phyloP scores from a whole-genome alignment of 2,888 invertebrate genomes.

The Rhagium mordax region DNA sequence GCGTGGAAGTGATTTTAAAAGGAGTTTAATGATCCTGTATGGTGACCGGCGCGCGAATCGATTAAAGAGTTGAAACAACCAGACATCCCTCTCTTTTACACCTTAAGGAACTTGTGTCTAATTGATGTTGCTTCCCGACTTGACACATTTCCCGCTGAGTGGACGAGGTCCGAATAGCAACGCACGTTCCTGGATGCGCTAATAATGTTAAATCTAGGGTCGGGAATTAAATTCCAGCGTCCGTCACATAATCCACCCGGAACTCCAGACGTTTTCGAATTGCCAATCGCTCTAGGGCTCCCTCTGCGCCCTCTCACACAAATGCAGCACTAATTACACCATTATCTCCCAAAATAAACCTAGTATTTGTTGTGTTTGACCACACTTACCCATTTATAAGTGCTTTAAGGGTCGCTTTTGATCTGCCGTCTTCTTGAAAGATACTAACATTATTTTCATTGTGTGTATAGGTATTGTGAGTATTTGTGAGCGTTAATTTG shows the following conservation, averaged over 20 bases:
- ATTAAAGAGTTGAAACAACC: slow-evolving; percentile 17
- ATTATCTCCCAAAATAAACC: slow-evolving; percentile 27
- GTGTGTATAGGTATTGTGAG: background rate
- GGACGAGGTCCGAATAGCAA: slow-evolving; percentile 27
- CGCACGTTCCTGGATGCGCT: slow-evolving; percentile 24
- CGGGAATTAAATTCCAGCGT: slow-evolving; percentile 28
- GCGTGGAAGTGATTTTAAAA: slow-evolving; percentile 17
- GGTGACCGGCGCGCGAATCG: slow-evolving; percentile 20
- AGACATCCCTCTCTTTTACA: slow-evolving; percentile 26
- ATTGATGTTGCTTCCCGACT: slow-evolving; percentile 33
- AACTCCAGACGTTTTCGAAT: slow-evolving; percentile 31
- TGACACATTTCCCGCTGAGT: slow-evolving; percentile 36
- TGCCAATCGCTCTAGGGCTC: slow-evolving; percentile 26
- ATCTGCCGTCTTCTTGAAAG: slow-evolving; percentile 11
- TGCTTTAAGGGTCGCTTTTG: slow-evolving; percentile 14
- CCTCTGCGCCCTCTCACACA: background rate
- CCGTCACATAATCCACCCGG: slow-evolving; percentile 22
- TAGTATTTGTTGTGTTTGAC: slow-evolving; percentile 18
- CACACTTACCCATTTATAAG: slow-evolving; percentile 20
- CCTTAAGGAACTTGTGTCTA: slow-evolving; percentile 27
- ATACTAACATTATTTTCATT: background rate
- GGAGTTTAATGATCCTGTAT: slow-evolving; percentile 26
- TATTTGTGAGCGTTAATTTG: background rate
- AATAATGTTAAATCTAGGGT: slow-evolving; percentile 30
- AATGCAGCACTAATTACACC: slow-evolving; percentile 29